Conservation (phyloP, 1,140 invertebrate species). For the Hyphantria cunea region DNA sequence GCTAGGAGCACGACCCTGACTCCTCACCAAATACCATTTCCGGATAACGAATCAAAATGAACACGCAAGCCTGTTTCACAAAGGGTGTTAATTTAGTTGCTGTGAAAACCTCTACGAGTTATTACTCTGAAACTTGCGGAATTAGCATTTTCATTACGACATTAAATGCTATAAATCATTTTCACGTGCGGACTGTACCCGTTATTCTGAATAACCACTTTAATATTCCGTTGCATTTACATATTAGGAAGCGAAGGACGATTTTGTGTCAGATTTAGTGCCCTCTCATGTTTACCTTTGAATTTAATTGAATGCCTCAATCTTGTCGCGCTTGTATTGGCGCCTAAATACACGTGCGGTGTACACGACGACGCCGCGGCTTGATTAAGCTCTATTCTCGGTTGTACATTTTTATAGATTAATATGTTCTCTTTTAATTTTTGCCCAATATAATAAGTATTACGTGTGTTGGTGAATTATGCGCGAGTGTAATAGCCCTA, state of each 20-base stretch:
- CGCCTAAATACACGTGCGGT: background rate
- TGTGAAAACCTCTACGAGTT: constrained; percentile 48
- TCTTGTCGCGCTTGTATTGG: constrained; percentile 7
- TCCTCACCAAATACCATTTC: constrained; percentile 53
- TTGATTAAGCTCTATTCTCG: no score
- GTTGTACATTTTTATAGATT: no score
- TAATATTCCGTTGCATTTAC: constrained; percentile 30
- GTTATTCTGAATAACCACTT: constrained; percentile 12
- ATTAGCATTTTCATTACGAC: constrained; percentile 51
- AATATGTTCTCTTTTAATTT: no score
- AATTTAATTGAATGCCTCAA: constrained; percentile 15
- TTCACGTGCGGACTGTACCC: constrained; percentile 25
- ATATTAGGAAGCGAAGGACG: constrained; percentile 22
- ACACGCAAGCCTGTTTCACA: constrained; percentile 49
- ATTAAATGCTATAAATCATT: constrained; percentile 41
- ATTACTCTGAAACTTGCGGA: constrained; percentile 44
- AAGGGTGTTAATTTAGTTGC: constrained; percentile 59
- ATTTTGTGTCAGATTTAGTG: constrained; percentile 27
- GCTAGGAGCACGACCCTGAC: constrained; percentile 34
- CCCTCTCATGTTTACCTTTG: constrained; percentile 19
- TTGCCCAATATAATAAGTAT: no score
- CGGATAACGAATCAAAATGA: constrained; percentile 45
- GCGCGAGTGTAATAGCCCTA: no score
- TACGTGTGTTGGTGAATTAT: no score
- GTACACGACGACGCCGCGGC: no score